Conservation (phyloP, 2,888 invertebrate species). For the Acanthosepion esculentum region DNA sequence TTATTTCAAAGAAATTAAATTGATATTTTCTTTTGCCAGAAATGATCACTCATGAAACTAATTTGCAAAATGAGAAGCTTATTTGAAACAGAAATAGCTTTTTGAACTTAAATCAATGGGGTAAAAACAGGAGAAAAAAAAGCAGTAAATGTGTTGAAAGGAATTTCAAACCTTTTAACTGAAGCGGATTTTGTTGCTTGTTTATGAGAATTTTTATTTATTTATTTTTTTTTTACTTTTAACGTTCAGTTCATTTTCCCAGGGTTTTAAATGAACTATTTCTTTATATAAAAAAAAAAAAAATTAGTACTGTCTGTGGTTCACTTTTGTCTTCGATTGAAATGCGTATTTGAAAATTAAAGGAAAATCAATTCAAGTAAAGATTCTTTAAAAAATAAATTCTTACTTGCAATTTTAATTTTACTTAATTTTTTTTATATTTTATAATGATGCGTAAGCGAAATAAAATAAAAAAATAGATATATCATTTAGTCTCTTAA, state of each 20-base stretch:
- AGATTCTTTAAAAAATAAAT: background rate
- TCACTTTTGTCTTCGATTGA: background rate
- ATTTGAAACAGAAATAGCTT: slow-evolving; percentile 13
- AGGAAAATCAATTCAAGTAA: background rate
- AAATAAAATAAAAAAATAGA: background rate
- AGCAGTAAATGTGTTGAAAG: background rate
- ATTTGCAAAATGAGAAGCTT: slow-evolving; percentile 33
- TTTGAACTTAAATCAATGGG: background rate
- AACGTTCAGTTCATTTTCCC: background rate
- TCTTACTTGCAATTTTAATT: background rate
- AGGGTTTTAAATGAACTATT: slow-evolving; percentile 3
- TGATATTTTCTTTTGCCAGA: background rate
- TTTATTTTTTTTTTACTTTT: background rate
- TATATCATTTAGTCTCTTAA: background rate
- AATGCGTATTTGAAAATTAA: slow-evolving; percentile 33
- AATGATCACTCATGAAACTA: background rate
- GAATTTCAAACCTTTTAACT: slow-evolving; percentile 33
- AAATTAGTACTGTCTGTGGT: background rate
- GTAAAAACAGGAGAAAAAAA: background rate
- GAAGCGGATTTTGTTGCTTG: background rate
- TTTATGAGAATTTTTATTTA: background rate
- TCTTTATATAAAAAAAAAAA: slow-evolving; percentile 17
- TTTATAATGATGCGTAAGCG: background rate
- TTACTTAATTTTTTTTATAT: no score
- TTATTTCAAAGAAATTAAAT: slow-evolving; percentile 33